A percentile compares a stretch with the other conserved stretches of the same genome.
Conservation (phyloP, 2,888 invertebrate species). For the Aplocera efformata region DNA sequence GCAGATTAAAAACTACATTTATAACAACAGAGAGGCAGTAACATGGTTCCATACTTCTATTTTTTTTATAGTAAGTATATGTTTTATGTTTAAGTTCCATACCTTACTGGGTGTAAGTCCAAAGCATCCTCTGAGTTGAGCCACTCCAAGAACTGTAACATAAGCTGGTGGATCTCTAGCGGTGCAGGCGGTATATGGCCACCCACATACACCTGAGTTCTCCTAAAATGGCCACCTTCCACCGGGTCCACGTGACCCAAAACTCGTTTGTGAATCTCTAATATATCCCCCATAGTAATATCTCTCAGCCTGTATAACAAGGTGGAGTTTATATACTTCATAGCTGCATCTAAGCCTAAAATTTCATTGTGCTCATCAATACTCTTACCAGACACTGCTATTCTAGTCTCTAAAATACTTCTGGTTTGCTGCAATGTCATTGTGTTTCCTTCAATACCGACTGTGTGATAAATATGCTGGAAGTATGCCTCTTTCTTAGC, state of each 20-base stretch:
- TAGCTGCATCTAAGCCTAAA: constrained; percentile 94
- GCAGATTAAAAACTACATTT: too few species aligned
- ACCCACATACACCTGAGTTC: constrained; percentile 96
- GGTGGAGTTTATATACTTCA: constrained; percentile 94
- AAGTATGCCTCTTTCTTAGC: constrained; percentile 98
- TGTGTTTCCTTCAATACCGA: constrained; percentile 98
- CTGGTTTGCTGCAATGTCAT: constrained; percentile 96
- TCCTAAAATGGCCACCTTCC: constrained; percentile 92
- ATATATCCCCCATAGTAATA: constrained; percentile 91
- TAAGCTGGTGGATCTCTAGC: constrained; percentile 87
- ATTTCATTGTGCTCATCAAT: constrained; percentile 98
- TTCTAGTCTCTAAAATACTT: constrained; percentile 92
- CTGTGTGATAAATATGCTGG: constrained; percentile 97
- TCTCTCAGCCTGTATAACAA: constrained; percentile 88
- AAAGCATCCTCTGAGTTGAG: constrained; percentile 93
- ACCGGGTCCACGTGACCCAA: constrained; percentile 97
- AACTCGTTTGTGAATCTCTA: constrained; percentile 95
- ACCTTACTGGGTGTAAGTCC: constrained; percentile 93
- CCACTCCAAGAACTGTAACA: constrained; percentile 96
- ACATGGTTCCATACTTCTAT: too few species aligned
- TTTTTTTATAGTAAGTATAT: background rate
- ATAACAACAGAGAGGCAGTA: too few species aligned
- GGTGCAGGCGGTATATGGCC: constrained; percentile 96
- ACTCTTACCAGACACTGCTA: constrained; percentile 91
- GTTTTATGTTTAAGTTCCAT: constrained; percentile 13